Percentiles rank a stretch among this genome's conserved stretches.
These are phyloP conservation scores for Drosophila differens DNA, from an alignment of 2,888 invertebrate genomes.

Conservation along the genomic window DNA sequence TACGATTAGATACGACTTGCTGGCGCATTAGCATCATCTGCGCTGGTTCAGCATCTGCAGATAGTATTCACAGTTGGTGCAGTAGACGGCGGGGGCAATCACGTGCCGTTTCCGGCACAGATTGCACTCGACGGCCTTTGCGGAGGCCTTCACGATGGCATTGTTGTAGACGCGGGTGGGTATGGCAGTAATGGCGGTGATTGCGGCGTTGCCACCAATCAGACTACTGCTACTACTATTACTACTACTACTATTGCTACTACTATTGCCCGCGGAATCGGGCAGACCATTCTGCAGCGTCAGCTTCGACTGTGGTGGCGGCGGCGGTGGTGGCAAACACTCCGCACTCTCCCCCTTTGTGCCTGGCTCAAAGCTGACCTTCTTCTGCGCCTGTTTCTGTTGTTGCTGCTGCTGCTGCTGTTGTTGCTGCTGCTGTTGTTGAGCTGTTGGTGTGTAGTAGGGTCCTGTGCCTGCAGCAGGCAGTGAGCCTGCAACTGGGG, in stretches of 20 bases:
- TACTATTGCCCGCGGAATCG: conserved; percentile 17
- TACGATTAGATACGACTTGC: conserved; percentile 13
- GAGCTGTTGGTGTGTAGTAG: conserved; percentile 5
- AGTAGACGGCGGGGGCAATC: conserved; percentile 92
- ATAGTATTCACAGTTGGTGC: conserved; percentile 96
- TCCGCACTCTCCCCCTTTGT: conserved; percentile 88
- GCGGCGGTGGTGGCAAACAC: conserved; percentile 60
- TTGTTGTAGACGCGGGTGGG: conserved; percentile 86
- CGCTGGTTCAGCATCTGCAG: conserved; percentile 88
- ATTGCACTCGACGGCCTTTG: conserved; percentile 91
- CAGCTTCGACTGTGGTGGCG: conserved; percentile 57
- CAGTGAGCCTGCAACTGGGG: conserved; percentile 80
- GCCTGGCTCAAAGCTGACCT: conserved; percentile 91
- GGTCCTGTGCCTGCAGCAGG: conserved; percentile 81
- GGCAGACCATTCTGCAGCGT: conserved; percentile 73
- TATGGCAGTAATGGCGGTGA: conserved; percentile 82
- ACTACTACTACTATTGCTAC: background rate
- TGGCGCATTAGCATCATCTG: conserved; percentile 79
- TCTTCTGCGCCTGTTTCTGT: conserved; percentile 88
- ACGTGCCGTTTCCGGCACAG: conserved; percentile 94
- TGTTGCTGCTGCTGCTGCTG: conserved; percentile 58
- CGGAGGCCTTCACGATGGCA: conserved; percentile 85
- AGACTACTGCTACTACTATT: conserved; percentile 10
- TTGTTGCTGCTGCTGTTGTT: conserved; percentile 64
- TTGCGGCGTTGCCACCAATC: conserved; percentile 32